These are phyloP conservation scores for Temnothorax longispinosus DNA, from an alignment of 1,140 invertebrate species.

Conservation along the genomic window DNA sequence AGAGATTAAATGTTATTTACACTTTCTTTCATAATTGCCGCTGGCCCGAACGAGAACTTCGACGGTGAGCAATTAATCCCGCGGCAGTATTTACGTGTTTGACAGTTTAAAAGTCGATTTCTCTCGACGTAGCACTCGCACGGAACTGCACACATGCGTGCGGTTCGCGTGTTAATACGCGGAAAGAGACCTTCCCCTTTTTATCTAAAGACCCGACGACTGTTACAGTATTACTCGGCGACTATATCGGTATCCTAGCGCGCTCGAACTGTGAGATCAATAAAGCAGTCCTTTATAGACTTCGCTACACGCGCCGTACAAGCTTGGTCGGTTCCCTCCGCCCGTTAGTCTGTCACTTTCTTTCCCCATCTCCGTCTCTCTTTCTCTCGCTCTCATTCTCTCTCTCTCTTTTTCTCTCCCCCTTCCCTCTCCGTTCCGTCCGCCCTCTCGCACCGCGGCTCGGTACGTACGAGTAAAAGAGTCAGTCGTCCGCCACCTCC, in stretches of 20 bases:
- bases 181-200: constrained; percentile 23
- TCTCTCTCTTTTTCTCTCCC: constrained; percentile 26
- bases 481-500: constrained; percentile 69
- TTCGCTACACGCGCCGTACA: constrained; percentile 83
- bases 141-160: constrained; percentile 8
- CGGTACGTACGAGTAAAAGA: constrained; percentile 59
- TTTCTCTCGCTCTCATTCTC: background rate
- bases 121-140: background rate
- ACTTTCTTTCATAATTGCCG: background rate
- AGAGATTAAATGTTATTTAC: background rate
- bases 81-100: background rate
- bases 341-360: constrained; percentile 70
- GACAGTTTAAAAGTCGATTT: background rate
- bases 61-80: constrained; percentile 4
- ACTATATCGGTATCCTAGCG: constrained; percentile 84
- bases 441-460: constrained; percentile 39
- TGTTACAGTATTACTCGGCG: constrained; percentile 56
- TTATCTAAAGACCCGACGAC: constrained; percentile 47
- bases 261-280: constrained; percentile 85
- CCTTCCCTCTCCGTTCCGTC: constrained; percentile 4
- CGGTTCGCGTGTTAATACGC: constrained; percentile 8
- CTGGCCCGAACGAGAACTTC: background rate
- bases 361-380: constrained; percentile 61
- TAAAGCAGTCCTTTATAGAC: constrained; percentile 85
- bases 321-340: constrained; percentile 81